Conservation (phyloP, 2,888 invertebrate genomes). For the Chrysina gloriosa region DNA sequence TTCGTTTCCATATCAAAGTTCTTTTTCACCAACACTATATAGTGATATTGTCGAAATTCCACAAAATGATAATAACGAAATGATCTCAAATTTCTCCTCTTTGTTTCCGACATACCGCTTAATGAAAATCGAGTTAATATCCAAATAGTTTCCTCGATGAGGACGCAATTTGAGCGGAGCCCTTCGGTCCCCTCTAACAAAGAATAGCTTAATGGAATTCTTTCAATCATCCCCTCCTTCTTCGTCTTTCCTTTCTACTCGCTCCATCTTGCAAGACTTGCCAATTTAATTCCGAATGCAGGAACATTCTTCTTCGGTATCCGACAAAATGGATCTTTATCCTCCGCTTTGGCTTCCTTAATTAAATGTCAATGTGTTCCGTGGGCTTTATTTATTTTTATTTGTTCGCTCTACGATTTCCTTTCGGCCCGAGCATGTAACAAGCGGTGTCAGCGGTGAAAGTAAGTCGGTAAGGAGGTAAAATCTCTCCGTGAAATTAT, state of each 20-base stretch:
- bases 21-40: no score
- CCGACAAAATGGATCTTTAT: constrained; percentile 30
- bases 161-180: constrained; percentile 38
- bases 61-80: no score
- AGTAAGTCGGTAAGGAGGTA: no score
- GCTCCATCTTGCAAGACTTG: constrained; percentile 32
- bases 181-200: constrained; percentile 21
- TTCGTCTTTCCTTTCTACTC: neutral
- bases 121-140: constrained; percentile 9
- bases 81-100: no score
- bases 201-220: constrained; percentile 40
- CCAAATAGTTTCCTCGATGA: constrained; percentile 1
- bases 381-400: constrained; percentile 14
- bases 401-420: constrained; percentile 9
- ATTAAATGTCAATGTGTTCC: constrained; percentile 38
- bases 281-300: constrained; percentile 43
- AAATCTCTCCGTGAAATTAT: neutral
- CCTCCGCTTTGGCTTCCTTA: constrained; percentile 33
- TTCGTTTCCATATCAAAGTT: no score
- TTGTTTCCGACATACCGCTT: neutral
- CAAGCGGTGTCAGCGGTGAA: neutral
- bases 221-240: constrained; percentile 33
- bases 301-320: constrained; percentile 40
- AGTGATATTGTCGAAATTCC: no score
- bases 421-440: neutral